phyloP scores from a whole-genome alignment of 2,113 vertebrate genomes.

The Nothoprocta perdicaria region DNA sequence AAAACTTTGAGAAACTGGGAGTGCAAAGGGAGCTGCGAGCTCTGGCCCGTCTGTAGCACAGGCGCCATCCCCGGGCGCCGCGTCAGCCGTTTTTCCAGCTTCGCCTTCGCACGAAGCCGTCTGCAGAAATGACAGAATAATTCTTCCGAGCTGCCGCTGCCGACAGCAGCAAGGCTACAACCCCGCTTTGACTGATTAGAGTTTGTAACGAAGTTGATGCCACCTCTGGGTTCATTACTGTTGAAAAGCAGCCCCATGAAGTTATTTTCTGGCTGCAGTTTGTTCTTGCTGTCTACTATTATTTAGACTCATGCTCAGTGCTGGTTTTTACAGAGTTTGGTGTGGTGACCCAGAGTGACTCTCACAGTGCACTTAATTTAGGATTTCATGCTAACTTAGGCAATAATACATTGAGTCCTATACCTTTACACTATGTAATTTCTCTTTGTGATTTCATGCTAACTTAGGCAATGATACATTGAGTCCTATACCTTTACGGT shows the following conservation, averaged over 20 bases:
- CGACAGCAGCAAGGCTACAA: neutral
- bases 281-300: neutral
- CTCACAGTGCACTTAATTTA: neutral
- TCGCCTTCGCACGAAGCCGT: neutral
- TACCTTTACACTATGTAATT: neutral
- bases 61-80: neutral
- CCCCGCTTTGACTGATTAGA: neutral
- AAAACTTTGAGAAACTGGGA: neutral
- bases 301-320: neutral
- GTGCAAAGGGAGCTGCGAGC: neutral
- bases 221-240: neutral
- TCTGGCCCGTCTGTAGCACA: neutral
- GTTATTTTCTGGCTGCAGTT: neutral
- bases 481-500: neutral
- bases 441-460: neutral
- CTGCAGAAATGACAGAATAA: constrained; percentile 6
- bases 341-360: neutral
- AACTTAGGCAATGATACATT: neutral
- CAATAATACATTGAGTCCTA: neutral
- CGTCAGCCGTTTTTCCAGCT: neutral
- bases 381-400: neutral
- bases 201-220: neutral
- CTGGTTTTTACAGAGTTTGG: neutral
- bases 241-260: neutral
- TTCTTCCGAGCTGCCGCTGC: neutral